These are phyloP conservation scores for Monochamus saltuarius DNA, from an alignment of 1,140 invertebrate species.

Conservation along the genomic window DNA sequence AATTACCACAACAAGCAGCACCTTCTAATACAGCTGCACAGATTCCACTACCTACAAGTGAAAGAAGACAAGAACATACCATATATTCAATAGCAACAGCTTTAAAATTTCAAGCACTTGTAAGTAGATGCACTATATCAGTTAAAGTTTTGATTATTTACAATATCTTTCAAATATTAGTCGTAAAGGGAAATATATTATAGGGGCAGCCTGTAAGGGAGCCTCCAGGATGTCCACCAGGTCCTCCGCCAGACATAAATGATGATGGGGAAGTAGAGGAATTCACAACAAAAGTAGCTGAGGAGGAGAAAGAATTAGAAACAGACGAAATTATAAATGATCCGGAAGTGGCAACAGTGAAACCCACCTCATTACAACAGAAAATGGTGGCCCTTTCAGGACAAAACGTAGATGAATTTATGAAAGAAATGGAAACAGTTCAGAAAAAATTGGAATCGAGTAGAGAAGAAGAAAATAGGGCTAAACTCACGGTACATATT, in stretches of 20 bases:
- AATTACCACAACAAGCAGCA: conserved; percentile 52
- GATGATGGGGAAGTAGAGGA: conserved; percentile 64
- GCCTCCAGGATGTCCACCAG: conserved; percentile 86
- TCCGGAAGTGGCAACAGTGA: conserved; percentile 53
- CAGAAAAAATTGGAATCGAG: conserved; percentile 72
- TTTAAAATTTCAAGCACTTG: conserved; percentile 47
- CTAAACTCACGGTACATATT: conserved; percentile 55
- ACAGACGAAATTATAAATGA: conserved; percentile 29
- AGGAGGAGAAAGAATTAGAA: conserved; percentile 38
- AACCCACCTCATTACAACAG: conserved; percentile 76
- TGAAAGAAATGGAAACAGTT: conserved; percentile 87
- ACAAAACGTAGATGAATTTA: conserved; percentile 89
- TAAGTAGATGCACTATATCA: conserved; percentile 5
- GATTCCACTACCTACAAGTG: conserved; percentile 69
- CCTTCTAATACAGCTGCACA: conserved; percentile 63
- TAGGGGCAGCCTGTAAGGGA: conserved; percentile 53
- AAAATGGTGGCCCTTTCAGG: conserved; percentile 83
- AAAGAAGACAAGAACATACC: conserved; percentile 51
- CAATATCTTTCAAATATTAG: background rate
- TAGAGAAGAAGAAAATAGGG: conserved; percentile 63
- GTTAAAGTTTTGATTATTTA: background rate
- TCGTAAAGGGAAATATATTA: conserved; percentile 10
- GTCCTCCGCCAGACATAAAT: conserved; percentile 72
- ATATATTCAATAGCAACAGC: conserved; percentile 51
- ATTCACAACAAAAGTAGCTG: conserved; percentile 38